Base-by-base conservation (phyloP, 2,888 invertebrate genomes). In the Doris montereyensis region DNA sequence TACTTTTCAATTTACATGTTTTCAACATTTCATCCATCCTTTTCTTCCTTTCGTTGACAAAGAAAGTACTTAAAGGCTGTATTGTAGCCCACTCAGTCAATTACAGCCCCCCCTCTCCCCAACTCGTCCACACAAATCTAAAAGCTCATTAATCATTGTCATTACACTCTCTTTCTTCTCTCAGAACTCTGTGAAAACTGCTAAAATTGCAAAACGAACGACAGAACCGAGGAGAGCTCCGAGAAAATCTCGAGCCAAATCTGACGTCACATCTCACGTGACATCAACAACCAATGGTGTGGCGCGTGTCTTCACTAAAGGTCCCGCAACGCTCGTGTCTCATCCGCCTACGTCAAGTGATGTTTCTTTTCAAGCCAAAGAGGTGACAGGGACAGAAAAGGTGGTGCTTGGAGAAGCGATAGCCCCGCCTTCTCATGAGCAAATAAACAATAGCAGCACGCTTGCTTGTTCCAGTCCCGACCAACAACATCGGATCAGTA, bases 281-380 rank as follows among this genome's bases (percentile, higher is more conserved):
- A 78, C 78, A 13, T 70, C 70, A 2, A 73, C 78, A 1, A 65
- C 78, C n/a, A 78, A 65, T 41, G 21, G 30, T 52, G 3, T 30
- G 52, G 21, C 26, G 8, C n/a, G 41, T 24, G 17, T 52, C 13
- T 17, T 26, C 26, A 32, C 62, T 26, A 58, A 35, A 1, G 24
- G 57, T 28, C 34, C 17, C 0, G 26, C 58, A 2, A 34, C 28
- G 4, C 3, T 32, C 17, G 60, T 34, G 26, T 62, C 4, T 35
- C 58, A 35, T 41, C 52, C 52, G 5, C 52, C 52, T 5, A 41
- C 52, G 17, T 41, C 52, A 5, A 41, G 8, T 10, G 52, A 41
- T 10, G 52, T 41, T 5, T 41, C 52, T 41, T 10, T 17, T 10
- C 5, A 41, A 10, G 5, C 17, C 17, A 41, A 41, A 41, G 52